Base-by-base conservation (phyloP, 2,113 vertebrate genomes). In the Pterocles burchelli region DNA sequence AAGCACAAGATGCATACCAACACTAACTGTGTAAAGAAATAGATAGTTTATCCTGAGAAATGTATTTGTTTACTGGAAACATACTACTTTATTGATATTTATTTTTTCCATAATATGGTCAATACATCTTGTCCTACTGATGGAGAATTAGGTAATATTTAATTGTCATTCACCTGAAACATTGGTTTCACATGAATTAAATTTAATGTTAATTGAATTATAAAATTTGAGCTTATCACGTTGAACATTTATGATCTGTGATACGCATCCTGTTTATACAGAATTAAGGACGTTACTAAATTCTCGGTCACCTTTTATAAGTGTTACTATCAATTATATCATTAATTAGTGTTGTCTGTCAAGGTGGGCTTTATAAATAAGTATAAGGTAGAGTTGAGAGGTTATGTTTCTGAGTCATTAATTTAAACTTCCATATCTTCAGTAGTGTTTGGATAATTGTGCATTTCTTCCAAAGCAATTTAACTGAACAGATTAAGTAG, bases 311-410 rank as follows among this genome's bases (percentile, higher is more conserved):
- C 51, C 61, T 86, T 96, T 78, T 85, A 66, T 94, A 96, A 94
- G 49, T 90, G 34, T 76, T 55, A 59, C 86, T 97, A 94, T 96
- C 93, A 95, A 74, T 97, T 96, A 88, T 72, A 82, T 36, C 22
- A 90, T 96, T 97, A 96, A 96, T 95, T 96, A 95, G 91, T 96
- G 65, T 86, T 93, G 79, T 88, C 81, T 94, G 88, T 95, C 73
- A 91, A 77, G 34, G 59, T 66, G 66, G 29, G 10, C 36, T 93
- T 88, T 96, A 88, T 96, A 57, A 96, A 45, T 85, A 66, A 91
- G 34, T 89, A 9, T 66, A 89, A 93, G 85, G 31, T 45, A 79
- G 80, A 62, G 49, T 45, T 66, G 82, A 92, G 63, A 80, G 24
- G 28, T 94, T 95, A 48, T 48, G 24, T 79, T 94, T 91, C 83